These are phyloP conservation scores for Aquatica leii DNA, from an alignment of 2,888 invertebrate species.

Conservation along the genomic window DNA sequence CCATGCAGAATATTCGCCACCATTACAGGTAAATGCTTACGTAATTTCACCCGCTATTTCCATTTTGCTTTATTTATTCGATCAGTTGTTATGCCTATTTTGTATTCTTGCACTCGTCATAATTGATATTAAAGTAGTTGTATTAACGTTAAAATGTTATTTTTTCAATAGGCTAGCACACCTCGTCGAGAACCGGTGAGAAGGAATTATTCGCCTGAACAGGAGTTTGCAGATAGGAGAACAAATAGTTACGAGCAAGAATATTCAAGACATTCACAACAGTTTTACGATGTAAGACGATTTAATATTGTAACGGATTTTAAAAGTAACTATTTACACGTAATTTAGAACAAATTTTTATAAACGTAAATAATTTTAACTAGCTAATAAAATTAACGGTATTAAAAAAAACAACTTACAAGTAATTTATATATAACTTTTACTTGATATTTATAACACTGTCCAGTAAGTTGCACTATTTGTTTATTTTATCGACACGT, in stretches of 20 bases:
- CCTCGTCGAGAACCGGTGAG: conserved; percentile 49
- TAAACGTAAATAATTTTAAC: neutral
- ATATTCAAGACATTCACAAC: conserved; percentile 51
- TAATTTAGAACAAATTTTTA: no score
- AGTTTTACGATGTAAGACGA: conserved; percentile 57
- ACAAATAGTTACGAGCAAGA: conserved; percentile 57
- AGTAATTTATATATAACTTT: no score
- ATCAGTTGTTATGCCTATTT: neutral
- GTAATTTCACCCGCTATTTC: conserved; percentile 3
- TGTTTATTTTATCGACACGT: no score
- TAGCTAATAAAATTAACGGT: neutral
- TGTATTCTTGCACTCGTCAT: neutral
- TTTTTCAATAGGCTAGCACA: conserved; percentile 51
- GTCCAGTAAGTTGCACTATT: no score
- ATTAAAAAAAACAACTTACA: no score
- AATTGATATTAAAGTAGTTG: neutral
- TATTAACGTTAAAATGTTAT: conserved; percentile 18
- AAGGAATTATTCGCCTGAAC: conserved; percentile 55
- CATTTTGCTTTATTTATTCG: conserved; percentile 5
- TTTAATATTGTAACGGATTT: no score
- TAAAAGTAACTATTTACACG: no score
- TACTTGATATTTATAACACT: no score
- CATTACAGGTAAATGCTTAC: conserved; percentile 52
- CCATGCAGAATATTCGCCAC: conserved; percentile 54
- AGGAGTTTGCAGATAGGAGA: conserved; percentile 51